Evolutionary conservation across 2,888 invertebrate genomes (phyloP).

Genomic region (Nemurella pictetii): DNA sequence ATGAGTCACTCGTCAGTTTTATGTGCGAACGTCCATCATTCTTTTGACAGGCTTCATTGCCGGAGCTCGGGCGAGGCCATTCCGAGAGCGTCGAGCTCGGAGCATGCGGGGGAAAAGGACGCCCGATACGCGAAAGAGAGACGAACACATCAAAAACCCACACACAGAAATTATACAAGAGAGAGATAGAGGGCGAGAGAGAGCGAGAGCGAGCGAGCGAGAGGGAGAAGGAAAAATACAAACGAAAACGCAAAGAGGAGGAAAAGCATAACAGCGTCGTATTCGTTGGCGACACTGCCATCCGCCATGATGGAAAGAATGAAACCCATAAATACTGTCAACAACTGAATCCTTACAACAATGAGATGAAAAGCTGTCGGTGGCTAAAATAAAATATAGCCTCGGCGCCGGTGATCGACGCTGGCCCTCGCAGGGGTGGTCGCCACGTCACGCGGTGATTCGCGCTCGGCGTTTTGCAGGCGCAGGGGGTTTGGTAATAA

Average conservation of each 20-base stretch:
- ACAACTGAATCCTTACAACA: slow-evolving; percentile 21
- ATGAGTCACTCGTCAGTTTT: slow-evolving; percentile 47
- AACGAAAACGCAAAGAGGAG: slow-evolving; percentile 26
- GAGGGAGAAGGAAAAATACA: slow-evolving; percentile 22
- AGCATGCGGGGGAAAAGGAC: slow-evolving; percentile 30
- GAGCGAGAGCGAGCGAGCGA: slow-evolving; percentile 9
- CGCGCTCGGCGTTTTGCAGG: too few relatives aligned
- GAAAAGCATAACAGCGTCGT: slow-evolving; percentile 34
- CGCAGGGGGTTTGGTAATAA: too few relatives aligned
- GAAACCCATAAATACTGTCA: slow-evolving; percentile 52
- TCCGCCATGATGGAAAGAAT: slow-evolving; percentile 50
- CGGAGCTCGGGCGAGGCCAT: slow-evolving; percentile 43
- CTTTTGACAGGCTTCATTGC: slow-evolving; percentile 53
- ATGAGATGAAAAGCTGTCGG: slow-evolving; percentile 34
- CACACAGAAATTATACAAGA: slow-evolving; percentile 31
- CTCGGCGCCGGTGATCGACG: slow-evolving; percentile 45
- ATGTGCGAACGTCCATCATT: slow-evolving; percentile 52
- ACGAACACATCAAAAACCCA: slow-evolving; percentile 35
- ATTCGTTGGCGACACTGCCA: slow-evolving; percentile 42
- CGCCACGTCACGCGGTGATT: slow-evolving; percentile 48
- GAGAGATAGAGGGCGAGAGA: slow-evolving; percentile 28
- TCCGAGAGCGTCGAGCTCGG: slow-evolving; percentile 33
- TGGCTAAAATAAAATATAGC: slow-evolving; percentile 44
- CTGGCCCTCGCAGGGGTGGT: slow-evolving; percentile 50
- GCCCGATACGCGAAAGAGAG: slow-evolving; percentile 23